Evolutionary conservation across 2,113 vertebrate species (phyloP).

Genomic region (Onychorhynchus coronatus): DNA sequence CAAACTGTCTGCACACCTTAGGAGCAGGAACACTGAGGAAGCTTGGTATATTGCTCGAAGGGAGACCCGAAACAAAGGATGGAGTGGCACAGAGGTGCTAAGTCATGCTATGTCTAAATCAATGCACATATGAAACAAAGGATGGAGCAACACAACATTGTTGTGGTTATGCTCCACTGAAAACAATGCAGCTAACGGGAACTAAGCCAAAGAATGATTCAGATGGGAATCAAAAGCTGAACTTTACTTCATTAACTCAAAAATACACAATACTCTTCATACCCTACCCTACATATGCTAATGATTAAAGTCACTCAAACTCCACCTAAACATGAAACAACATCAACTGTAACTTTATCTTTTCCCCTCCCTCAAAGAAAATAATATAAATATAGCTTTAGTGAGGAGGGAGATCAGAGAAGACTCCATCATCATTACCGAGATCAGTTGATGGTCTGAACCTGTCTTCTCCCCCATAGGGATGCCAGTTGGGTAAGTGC

Average conservation of each 20-base stretch:
- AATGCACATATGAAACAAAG: background rate
- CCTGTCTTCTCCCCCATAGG: background rate
- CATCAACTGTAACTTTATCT: accelerated
- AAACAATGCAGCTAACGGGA: background rate
- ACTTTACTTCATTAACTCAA: background rate
- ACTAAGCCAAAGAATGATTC: background rate
- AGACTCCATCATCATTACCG: background rate
- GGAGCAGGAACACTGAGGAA: background rate
- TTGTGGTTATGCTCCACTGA: background rate
- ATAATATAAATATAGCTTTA: background rate
- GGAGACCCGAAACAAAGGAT: background rate
- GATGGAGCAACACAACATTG: background rate
- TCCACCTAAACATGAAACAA: background rate
- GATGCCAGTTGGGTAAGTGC: background rate
- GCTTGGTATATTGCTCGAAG: background rate
- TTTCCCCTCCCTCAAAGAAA: background rate
- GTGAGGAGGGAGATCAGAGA: background rate
- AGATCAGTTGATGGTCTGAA: background rate
- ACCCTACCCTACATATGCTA: background rate
- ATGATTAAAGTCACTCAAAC: background rate
- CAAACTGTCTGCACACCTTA: background rate
- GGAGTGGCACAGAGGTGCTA: background rate
- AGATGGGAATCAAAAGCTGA: background rate
- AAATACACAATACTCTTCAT: background rate
- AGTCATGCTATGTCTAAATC: background rate